Conservation (phyloP, 2,888 invertebrate species). For the Chrysotoxum bicinctum region DNA sequence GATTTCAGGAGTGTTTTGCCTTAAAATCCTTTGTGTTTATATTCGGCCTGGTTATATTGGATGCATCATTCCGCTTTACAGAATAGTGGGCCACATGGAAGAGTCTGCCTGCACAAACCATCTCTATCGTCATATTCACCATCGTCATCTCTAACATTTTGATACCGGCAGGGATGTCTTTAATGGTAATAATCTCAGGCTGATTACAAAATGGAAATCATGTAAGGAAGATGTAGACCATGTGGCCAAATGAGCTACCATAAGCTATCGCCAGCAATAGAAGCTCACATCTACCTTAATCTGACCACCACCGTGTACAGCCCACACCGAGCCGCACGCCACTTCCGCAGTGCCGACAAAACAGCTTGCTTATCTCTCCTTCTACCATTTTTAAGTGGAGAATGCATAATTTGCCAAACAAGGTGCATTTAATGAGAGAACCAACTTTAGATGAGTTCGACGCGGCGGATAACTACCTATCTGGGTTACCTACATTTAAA, state of each 20-base stretch:
- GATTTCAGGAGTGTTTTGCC: constrained; percentile 11
- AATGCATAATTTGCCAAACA: constrained; percentile 68
- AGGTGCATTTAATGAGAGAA: constrained; percentile 65
- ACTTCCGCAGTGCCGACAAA: neutral
- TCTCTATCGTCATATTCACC: neutral
- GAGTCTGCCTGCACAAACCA: neutral
- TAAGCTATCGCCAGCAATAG: constrained; percentile 41
- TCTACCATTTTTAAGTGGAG: neutral
- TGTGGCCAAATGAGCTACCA: constrained; percentile 60
- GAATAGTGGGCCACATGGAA: neutral
- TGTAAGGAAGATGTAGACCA: constrained; percentile 56
- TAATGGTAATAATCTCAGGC: constrained; percentile 70
- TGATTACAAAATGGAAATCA: constrained; percentile 67
- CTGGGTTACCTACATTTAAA: neutral
- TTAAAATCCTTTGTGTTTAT: constrained; percentile 4
- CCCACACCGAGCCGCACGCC: neutral
- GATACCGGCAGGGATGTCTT: constrained; percentile 60
- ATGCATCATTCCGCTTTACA: constrained; percentile 30
- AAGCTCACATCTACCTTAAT: neutral
- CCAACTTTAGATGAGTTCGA: constrained; percentile 50
- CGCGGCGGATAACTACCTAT: constrained; percentile 43
- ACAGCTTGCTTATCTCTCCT: neutral
- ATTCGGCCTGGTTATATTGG: constrained; percentile 45
- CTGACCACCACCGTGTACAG: neutral
- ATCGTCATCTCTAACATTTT: constrained; percentile 3